Percentiles rank a stretch among this genome's conserved stretches.
Conservation (phyloP, 2,888 invertebrate genomes). For the Macrophya annulata region DNA sequence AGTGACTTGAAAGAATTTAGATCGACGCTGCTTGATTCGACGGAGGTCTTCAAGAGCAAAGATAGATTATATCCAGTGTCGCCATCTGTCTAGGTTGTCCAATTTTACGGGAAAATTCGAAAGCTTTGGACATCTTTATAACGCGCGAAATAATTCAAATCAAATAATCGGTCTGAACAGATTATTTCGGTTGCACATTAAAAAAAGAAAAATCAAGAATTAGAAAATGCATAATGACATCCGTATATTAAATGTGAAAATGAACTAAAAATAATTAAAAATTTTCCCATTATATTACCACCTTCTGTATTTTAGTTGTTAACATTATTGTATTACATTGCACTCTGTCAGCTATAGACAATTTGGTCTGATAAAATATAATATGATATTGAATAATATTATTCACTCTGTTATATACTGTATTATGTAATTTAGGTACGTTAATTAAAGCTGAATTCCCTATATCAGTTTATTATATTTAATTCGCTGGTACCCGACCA, state of each 20-base stretch:
- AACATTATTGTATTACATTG: not conserved
- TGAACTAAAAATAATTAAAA: not conserved
- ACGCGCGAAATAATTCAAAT: not conserved
- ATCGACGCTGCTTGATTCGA: not conserved
- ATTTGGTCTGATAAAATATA: not conserved
- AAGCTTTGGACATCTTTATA: not conserved
- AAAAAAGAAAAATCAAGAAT: not conserved
- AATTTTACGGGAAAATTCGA: not conserved
- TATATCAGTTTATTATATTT: conserved; percentile 26
- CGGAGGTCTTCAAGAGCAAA: not conserved
- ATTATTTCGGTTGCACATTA: not conserved
- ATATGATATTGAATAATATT: not conserved
- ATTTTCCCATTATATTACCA: not conserved
- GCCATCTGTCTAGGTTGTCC: conserved; percentile 5
- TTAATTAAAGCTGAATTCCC: conserved; percentile 40
- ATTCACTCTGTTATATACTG: conserved; percentile 1
- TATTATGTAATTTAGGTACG: not conserved
- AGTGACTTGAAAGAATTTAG: conserved; percentile 18
- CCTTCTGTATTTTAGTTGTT: not conserved
- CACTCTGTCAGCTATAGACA: conserved; percentile 9
- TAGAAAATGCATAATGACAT: not conserved
- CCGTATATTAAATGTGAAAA: not conserved
- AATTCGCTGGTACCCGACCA: not conserved
- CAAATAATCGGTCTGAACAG: not conserved
- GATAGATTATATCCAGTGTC: not conserved